Percentiles rank a stretch among this genome's conserved stretches.
These are phyloP conservation scores for Drosophila seguyi DNA, from an alignment of 1,140 invertebrate species.

Conservation along the genomic window DNA sequence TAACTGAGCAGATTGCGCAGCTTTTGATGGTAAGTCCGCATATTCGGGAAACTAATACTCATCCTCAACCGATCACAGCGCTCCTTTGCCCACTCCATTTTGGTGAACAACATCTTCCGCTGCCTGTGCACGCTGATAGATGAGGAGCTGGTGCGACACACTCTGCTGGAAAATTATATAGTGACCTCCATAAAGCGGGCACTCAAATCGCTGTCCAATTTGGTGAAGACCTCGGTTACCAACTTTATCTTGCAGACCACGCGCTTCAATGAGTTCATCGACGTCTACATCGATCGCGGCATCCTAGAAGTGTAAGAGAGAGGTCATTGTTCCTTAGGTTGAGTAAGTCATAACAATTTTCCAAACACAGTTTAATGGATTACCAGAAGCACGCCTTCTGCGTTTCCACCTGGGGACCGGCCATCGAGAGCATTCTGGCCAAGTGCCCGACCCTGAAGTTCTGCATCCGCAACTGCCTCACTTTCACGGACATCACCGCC, in stretches of 20 bases:
- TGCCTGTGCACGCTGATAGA: slow-evolving; percentile 76
- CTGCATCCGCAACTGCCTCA: slow-evolving; percentile 72
- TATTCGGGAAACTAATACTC: background rate
- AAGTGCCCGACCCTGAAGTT: slow-evolving; percentile 80
- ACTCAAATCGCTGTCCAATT: slow-evolving; percentile 73
- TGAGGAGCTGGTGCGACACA: slow-evolving; percentile 52
- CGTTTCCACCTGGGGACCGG: slow-evolving; percentile 78
- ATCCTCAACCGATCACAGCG: slow-evolving; percentile 25
- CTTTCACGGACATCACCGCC: slow-evolving; percentile 75
- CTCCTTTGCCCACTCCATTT: slow-evolving; percentile 72
- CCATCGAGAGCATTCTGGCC: slow-evolving; percentile 77
- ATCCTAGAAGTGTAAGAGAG: slow-evolving; percentile 72
- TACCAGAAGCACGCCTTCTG: slow-evolving; percentile 75
- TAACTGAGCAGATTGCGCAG: slow-evolving; percentile 65
- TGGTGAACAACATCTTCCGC: slow-evolving; percentile 78
- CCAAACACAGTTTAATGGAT: slow-evolving; percentile 50
- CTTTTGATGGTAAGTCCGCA: slow-evolving; percentile 61
- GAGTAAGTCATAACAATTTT: too few species aligned
- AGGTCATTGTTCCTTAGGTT: rapidly evolving
- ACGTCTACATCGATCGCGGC: slow-evolving; percentile 74
- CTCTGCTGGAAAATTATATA: slow-evolving; percentile 58
- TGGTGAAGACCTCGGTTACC: slow-evolving; percentile 75
- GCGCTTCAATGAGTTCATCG: slow-evolving; percentile 69
- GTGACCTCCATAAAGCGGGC: slow-evolving; percentile 74
- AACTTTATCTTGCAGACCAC: slow-evolving; percentile 82